Evolutionary conservation across 35 echinoderm and acorn worm species (phyloP).

Genomic region (Anneissia japonica): DNA sequence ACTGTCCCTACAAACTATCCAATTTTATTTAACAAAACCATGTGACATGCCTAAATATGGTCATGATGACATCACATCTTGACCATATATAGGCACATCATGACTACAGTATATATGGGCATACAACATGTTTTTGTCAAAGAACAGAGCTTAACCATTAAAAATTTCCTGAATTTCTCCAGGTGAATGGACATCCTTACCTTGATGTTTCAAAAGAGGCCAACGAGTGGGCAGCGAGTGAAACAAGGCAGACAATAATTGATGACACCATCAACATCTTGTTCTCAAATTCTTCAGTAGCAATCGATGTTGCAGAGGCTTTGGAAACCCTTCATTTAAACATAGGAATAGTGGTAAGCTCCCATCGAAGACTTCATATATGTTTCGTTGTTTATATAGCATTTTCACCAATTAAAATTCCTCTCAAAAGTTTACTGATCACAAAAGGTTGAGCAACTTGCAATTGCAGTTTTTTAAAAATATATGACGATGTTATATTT

Average conservation of each 20-base stretch:
- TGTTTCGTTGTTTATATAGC: too few species aligned
- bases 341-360: conserved; percentile 55
- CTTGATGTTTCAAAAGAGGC: conserved; percentile 32
- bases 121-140: background rate
- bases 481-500: too few species aligned
- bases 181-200: conserved; percentile 88
- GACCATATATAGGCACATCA: too few species aligned
- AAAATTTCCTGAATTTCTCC: background rate
- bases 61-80: too few species aligned
- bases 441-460: too few species aligned
- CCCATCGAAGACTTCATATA: background rate
- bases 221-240: conserved; percentile 28
- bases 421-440: too few species aligned
- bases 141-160: background rate
- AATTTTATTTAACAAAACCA: too few species aligned
- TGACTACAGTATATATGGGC: too few species aligned
- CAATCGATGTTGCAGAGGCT: conserved; percentile 39
- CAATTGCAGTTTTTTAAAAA: too few species aligned
- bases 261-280: conserved; percentile 67
- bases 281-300: conserved; percentile 39
- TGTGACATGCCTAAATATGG: too few species aligned
- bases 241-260: conserved; percentile 58
- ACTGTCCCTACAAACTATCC: too few species aligned
- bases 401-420: too few species aligned
- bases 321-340: conserved; percentile 39